A percentile compares a stretch with the other conserved stretches of the same genome.
Conservation (phyloP, 2,888 invertebrate species). For the Malachius bipustulatus region DNA sequence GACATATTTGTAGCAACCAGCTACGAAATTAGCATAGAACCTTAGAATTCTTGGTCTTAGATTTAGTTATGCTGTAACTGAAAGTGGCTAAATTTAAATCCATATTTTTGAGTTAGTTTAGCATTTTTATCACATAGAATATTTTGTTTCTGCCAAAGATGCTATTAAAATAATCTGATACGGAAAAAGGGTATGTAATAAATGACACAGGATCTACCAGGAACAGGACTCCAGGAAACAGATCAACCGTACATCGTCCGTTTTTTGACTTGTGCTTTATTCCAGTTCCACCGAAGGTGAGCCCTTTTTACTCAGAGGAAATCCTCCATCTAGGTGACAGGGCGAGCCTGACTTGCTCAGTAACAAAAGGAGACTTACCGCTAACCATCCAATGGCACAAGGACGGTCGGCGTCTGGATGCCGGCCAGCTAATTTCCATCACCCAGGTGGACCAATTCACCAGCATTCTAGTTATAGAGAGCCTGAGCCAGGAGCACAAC, state of each 20-base stretch:
- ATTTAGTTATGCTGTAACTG: too few relatives aligned
- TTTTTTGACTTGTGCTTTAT: conserved; percentile 23
- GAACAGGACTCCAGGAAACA: too few relatives aligned
- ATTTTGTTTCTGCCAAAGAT: too few relatives aligned
- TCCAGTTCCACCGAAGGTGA: conserved; percentile 67
- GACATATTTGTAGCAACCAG: too few relatives aligned
- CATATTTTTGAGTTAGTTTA: too few relatives aligned
- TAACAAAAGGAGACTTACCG: conserved; percentile 65
- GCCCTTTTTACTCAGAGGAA: conserved; percentile 57
- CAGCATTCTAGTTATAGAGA: conserved; percentile 66
- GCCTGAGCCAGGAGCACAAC: conserved; percentile 61
- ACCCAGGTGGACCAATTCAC: conserved; percentile 66
- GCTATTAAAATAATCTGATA: too few relatives aligned
- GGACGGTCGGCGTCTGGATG: conserved; percentile 54
- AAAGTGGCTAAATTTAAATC: too few relatives aligned
- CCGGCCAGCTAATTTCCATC: conserved; percentile 49
- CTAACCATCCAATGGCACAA: conserved; percentile 66
- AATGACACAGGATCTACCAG: too few relatives aligned
- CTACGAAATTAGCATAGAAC: too few relatives aligned
- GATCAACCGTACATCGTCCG: not conserved
- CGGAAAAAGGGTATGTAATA: too few relatives aligned
- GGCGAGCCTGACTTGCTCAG: conserved; percentile 61
- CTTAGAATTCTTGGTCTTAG: too few relatives aligned
- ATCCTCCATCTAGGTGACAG: conserved; percentile 62
- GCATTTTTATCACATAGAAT: too few relatives aligned